Percentiles rank a stretch among this genome's conserved stretches.
phyloP scores from a whole-genome alignment of 2,797 vertebrate genomes.

The Oreonectes daqikongensis region DNA sequence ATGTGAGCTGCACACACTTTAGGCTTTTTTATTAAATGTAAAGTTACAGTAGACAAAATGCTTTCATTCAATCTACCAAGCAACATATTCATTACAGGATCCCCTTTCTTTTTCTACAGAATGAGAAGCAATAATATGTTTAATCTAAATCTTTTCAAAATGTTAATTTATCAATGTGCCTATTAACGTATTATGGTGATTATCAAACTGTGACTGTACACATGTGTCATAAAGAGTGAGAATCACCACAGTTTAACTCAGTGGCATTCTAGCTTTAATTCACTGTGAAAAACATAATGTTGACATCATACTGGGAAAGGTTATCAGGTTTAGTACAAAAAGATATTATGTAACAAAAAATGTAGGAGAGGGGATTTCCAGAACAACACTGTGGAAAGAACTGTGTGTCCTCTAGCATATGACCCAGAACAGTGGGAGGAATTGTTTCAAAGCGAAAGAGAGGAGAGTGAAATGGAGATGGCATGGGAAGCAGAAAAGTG shows the following conservation, averaged over 20 bases:
- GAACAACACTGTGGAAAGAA: neutral
- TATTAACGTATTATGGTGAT: too few relatives aligned
- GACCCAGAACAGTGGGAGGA: neutral
- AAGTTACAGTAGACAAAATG: too few relatives aligned
- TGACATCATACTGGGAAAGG: neutral
- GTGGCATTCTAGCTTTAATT: neutral
- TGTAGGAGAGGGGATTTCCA: neutral
- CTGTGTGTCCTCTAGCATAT: neutral
- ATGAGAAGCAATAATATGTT: too few relatives aligned
- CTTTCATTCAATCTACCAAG: too few relatives aligned
- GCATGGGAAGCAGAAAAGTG: constrained; percentile 14
- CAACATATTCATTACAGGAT: too few relatives aligned
- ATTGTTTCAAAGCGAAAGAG: neutral
- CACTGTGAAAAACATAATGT: neutral
- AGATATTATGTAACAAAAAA: neutral
- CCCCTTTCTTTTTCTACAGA: too few relatives aligned
- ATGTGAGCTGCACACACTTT: too few relatives aligned
- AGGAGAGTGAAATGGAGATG: neutral
- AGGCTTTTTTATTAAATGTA: too few relatives aligned
- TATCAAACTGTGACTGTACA: too few relatives aligned
- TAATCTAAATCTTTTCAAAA: too few relatives aligned
- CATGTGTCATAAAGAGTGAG: too few relatives aligned
- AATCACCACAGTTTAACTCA: neutral
- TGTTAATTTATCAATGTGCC: too few relatives aligned
- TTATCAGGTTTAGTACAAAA: neutral